Percentiles rank a stretch among this genome's conserved stretches.
Evolutionary conservation across 2,113 vertebrate species (phyloP).

Genomic region (Procavia capensis): DNA sequence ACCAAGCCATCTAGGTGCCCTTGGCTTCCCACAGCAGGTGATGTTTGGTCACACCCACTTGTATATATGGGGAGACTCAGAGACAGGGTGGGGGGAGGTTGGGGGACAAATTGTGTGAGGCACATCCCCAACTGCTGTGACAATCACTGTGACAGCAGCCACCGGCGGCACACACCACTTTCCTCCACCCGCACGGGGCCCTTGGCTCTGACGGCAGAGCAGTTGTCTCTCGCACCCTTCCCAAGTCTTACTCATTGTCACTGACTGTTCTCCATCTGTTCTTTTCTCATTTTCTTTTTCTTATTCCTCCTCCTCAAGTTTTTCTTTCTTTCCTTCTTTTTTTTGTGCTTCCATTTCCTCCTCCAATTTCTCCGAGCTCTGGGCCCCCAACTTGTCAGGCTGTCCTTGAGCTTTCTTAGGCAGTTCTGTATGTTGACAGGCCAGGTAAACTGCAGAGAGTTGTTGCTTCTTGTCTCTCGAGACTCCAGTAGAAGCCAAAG

Average conservation of each 20-base stretch:
- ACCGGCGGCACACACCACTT: neutral
- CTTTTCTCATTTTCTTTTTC: conserved; percentile 63
- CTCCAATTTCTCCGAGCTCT: neutral
- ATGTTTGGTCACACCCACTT: neutral
- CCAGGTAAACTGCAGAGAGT: neutral
- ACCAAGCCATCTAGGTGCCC: neutral
- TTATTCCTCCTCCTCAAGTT: conserved; percentile 53
- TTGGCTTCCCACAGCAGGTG: neutral
- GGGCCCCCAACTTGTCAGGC: neutral
- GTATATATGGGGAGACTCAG: neutral
- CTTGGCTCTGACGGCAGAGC: conserved; percentile 60
- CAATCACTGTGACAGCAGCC: neutral
- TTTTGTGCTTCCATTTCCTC: conserved; percentile 13
- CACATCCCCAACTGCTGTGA: neutral
- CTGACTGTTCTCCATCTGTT: conserved; percentile 78
- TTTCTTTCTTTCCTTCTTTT: neutral
- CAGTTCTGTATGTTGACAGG: neutral
- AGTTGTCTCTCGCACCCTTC: conserved; percentile 54
- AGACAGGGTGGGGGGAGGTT: too few relatives aligned
- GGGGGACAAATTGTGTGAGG: neutral
- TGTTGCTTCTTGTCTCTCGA: neutral
- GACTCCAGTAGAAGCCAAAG: neutral
- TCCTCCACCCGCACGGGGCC: conserved; percentile 14
- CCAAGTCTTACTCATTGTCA: conserved; percentile 65
- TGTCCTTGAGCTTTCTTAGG: neutral